Conservation (phyloP, 2,888 invertebrate species). For the Dynastes maya region DNA sequence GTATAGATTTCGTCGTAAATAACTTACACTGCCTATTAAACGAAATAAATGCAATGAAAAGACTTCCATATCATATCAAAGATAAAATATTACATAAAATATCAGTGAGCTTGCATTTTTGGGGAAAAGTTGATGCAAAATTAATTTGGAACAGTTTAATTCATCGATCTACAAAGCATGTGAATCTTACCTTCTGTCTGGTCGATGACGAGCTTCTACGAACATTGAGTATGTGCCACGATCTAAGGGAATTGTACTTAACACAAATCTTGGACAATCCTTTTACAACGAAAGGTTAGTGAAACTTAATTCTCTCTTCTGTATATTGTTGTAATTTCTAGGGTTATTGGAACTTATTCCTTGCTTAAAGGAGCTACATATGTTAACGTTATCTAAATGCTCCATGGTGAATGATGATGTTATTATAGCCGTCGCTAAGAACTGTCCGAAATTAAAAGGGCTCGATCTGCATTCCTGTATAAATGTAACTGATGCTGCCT, state of each 20-base stretch:
- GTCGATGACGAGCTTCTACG: slow-evolving; percentile 64
- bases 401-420: slow-evolving; percentile 72
- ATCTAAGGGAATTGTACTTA: slow-evolving; percentile 62
- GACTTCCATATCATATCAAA: slow-evolving; percentile 62
- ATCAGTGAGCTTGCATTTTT: slow-evolving; percentile 58
- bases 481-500: slow-evolving; percentile 64
- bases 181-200: slow-evolving; percentile 63
- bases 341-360: slow-evolving; percentile 63
- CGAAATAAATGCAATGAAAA: slow-evolving; percentile 55
- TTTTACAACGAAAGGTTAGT: slow-evolving; percentile 60
- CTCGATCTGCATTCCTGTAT: slow-evolving; percentile 71
- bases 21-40: slow-evolving; percentile 56
- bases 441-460: slow-evolving; percentile 70
- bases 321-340: slow-evolving; percentile 55
- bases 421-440: slow-evolving; percentile 71
- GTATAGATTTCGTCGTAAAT: slow-evolving; percentile 59
- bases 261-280: slow-evolving; percentile 56
- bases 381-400: slow-evolving; percentile 63
- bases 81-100: slow-evolving; percentile 63
- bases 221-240: slow-evolving; percentile 59
- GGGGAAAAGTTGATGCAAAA: slow-evolving; percentile 60
- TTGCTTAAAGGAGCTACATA: slow-evolving; percentile 59
- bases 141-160: slow-evolving; percentile 59
- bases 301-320: neutral
- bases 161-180: slow-evolving; percentile 60